Conservation (phyloP, 1,140 invertebrate genomes). For the Agrilus planipennis region DNA sequence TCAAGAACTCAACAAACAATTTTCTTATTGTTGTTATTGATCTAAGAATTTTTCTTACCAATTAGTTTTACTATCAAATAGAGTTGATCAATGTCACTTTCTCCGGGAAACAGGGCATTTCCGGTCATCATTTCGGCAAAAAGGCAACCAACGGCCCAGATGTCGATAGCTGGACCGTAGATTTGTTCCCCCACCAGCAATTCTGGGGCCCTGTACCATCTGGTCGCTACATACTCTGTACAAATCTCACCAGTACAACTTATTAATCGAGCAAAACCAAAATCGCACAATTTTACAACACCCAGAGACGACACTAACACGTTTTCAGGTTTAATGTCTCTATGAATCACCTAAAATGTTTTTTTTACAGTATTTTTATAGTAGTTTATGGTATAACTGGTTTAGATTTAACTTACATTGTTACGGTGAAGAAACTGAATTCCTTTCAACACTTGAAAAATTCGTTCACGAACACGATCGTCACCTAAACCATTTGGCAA, state of each 20-base stretch:
- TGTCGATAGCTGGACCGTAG: conserved; percentile 65
- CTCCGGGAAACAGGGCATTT: conserved; percentile 74
- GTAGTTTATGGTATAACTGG: background rate
- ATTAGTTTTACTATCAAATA: conserved; percentile 66
- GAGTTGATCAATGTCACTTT: conserved; percentile 85
- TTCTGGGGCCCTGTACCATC: conserved; percentile 82
- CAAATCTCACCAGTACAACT: conserved; percentile 54
- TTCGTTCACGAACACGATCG: conserved; percentile 55
- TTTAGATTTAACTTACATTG: conserved; percentile 47
- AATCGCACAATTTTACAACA: conserved; percentile 80
- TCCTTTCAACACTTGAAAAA: conserved; percentile 72
- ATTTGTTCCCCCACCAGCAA: conserved; percentile 64
- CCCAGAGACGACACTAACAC: conserved; percentile 68
- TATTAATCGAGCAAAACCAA: conserved; percentile 69
- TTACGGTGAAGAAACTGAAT: conserved; percentile 78
- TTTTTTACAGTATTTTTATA: background rate
- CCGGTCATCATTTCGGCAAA: conserved; percentile 81
- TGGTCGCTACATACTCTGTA: conserved; percentile 72
- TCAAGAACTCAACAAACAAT: too few relatives aligned
- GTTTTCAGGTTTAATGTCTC: conserved; percentile 90
- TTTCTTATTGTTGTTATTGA: too few relatives aligned
- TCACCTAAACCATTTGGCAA: conserved; percentile 56
- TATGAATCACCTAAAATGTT: conserved; percentile 64
- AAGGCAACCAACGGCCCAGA: conserved; percentile 81
- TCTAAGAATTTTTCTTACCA: too few relatives aligned